Evolutionary conservation across 2,797 vertebrate genomes (phyloP), one percentile per base, ranked within the genome.

Genomic region (Adrianichthys oophorus): DNA sequence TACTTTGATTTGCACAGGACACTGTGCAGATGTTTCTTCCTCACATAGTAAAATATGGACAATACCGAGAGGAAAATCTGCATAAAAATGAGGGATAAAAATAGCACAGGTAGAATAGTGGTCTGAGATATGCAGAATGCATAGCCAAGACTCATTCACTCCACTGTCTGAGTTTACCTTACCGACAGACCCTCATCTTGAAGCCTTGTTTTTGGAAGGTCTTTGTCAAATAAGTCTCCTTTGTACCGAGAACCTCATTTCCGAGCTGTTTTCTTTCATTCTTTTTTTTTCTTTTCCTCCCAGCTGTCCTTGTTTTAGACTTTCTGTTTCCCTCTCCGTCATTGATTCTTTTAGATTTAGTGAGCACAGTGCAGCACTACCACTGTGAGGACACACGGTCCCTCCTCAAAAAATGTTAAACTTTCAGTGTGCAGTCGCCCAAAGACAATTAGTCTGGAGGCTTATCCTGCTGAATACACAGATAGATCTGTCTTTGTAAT

Each of bases 331-430:
- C 68, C 53, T 52, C 70, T 44, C 41, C 49, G 56, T 72, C 77
- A 85, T 80, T 57, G 83, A 83, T 86, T 85, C 42, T 54, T 72
- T 67, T 61, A 78, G 80, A 75, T 86, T 84, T 83, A 83, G 63
- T 54, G 77, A 72, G 49, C 42, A 69, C 75, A 78, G 81, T 71
- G 1, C 21, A 24, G 66, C 72, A 79, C 70, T 15, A 58, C 79
- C 76, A 56, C 62, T 58, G 63, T 70, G 82, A 79, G 79, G 78
- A 76, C 85, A 72, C 45, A 68, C 68, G 85, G 76, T 85, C 83
- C 87, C 83, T 85, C 82, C 75, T 76, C 70, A 57, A 78, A 74
- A 78, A 75, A 72, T 66, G 32, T 37, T 37, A 12, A 76, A 68
- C 62, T 24, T 77, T 87, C 48, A 13, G 67, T 29, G 49, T 47